A percentile compares a stretch with the other conserved stretches of the same genome.
Evolutionary conservation across 2,888 invertebrate species (phyloP).

Genomic region (Mythimna albipuncta): DNA sequence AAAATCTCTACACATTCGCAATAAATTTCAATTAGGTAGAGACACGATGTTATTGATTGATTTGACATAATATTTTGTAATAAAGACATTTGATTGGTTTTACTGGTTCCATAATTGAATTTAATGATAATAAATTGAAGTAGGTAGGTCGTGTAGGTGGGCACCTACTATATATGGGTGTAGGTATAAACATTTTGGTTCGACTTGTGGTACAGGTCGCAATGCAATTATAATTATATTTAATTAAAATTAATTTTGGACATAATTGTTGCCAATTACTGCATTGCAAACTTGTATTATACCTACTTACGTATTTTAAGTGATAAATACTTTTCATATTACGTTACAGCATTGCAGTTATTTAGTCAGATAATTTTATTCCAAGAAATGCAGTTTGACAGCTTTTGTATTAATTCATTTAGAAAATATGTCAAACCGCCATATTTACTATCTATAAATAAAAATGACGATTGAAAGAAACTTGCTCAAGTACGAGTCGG

Average conservation of each 20-base stretch:
- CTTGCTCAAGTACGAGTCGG: no score
- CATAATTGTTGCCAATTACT: conserved; percentile 42
- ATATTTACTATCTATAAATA: no score
- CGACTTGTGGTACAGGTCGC: not conserved
- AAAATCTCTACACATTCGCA: not conserved
- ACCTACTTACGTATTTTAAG: not conserved
- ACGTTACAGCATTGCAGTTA: no score
- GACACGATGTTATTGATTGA: conserved; percentile 14
- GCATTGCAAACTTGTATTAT: conserved; percentile 22
- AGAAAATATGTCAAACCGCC: no score
- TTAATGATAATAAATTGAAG: not conserved
- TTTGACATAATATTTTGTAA: conserved; percentile 33
- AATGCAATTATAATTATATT: conserved; percentile 36
- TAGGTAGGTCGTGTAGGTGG: conserved; percentile 1
- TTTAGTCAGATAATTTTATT: not conserved
- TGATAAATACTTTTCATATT: not conserved
- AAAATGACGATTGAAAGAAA: no score
- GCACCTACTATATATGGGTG: not conserved
- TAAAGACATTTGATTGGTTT: conserved; percentile 23
- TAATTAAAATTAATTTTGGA: conserved; percentile 41
- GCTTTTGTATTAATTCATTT: no score
- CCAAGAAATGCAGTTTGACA: no score
- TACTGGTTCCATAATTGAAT: not conserved
- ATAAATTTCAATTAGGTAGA: conserved; percentile 10
- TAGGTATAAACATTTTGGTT: not conserved